Evolutionary conservation across 2,797 vertebrate species (phyloP).

Genomic region (Enteromius afrohamiltoni): DNA sequence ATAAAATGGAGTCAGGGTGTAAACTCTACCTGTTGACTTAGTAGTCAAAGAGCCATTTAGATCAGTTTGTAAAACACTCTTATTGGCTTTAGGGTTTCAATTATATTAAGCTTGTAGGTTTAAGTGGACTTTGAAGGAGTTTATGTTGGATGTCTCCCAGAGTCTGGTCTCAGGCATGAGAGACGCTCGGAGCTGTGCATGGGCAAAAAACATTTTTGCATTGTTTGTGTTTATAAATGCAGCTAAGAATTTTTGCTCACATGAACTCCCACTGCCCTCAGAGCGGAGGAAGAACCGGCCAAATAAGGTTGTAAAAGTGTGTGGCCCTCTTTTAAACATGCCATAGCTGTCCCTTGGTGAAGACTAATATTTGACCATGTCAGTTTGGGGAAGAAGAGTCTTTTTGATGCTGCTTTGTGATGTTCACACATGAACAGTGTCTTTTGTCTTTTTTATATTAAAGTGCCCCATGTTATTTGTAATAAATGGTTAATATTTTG

Average conservation of each 20-base stretch:
- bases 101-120: conserved; percentile 31
- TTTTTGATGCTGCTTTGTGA: not conserved
- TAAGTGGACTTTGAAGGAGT: conserved; percentile 32
- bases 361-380: conserved; percentile 35
- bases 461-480: too few relatives aligned
- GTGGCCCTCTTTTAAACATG: conserved; percentile 43
- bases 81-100: conserved; percentile 40
- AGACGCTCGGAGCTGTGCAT: conserved; percentile 33
- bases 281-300: conserved; percentile 21
- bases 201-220: conserved; percentile 50
- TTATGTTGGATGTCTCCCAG: conserved; percentile 50
- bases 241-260: conserved; percentile 42
- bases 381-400: not conserved
- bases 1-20: not conserved
- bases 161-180: conserved; percentile 34
- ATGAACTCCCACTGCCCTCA: conserved; percentile 27
- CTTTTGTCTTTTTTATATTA: not conserved
- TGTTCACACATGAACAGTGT: not conserved
- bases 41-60: conserved; percentile 24
- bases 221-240: conserved; percentile 59
- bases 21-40: conserved; percentile 26
- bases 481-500: too few relatives aligned
- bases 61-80: conserved; percentile 32
- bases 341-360: conserved; percentile 32
- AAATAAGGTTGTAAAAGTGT: conserved; percentile 51